Evolutionary conservation across 2,888 invertebrate species (phyloP), one percentile per base, ranked within the genome.

Genomic region (Caenorhabditis drosophilae): DNA sequence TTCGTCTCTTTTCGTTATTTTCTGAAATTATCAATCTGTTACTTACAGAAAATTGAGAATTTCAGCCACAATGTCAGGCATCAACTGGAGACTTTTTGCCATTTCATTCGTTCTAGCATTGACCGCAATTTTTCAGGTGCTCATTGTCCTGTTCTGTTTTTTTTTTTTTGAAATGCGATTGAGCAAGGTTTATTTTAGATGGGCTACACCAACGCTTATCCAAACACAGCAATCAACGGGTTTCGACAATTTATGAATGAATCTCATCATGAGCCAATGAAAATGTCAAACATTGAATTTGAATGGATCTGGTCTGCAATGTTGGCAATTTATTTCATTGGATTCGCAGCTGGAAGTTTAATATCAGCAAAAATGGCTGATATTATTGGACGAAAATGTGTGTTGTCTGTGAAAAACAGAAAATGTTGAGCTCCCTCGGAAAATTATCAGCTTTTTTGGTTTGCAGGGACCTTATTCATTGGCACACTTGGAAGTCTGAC

Each of bases 161-260:
- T 4, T 36, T 36, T 36, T 36, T 15, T 36, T 9, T 36, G 6
- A 4, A 12, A 16, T 9, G 15, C n/a, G 36, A 36, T 36, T n/a
- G 36, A 3, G 4, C 4, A 36, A 36, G 4, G n/a, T 36, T 4
- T 42, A n/a, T 41, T 57, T 36, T 49, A 78, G 78, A 76, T 77
- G 76, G 79, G 79, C 2, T 79, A 77, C 53, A 67, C 73, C 16
- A 76, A 72, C 35, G 75, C 78, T 7, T 79, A 77, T 44, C 73
- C 75, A 0, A 79, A 79, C 49, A 79, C 79, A 11, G 74, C 77
- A 0, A 74, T 79, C 12, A 41, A 27, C 11, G 48, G 52, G 23
- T 62, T 67, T 35, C 54, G 56, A 9, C 7, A 46, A 27, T 62
- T 48, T 38, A 16, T 67, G 34, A 67, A 67, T 34, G 45, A 54